These are phyloP conservation scores for Drosophila persimilis DNA, from an alignment of 1,140 invertebrate species.

Conservation along the genomic window DNA sequence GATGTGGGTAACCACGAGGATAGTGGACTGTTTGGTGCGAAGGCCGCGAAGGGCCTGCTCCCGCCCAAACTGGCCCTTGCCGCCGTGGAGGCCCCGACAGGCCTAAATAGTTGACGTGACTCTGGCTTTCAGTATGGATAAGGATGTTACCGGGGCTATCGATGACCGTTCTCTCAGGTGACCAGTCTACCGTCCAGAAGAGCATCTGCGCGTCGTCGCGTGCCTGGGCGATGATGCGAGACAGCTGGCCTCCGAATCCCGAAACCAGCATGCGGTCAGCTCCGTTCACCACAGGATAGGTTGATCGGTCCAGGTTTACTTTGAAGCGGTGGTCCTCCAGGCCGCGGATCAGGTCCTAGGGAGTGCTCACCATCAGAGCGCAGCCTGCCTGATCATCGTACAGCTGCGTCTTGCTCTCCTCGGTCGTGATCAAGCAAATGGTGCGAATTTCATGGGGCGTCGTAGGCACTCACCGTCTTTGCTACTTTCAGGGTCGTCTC, in stretches of 20 bases:
- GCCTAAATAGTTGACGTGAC: conserved; percentile 51
- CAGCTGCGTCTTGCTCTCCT: conserved; percentile 88
- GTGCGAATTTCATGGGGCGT: conserved; percentile 90
- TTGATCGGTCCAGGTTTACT: conserved; percentile 92
- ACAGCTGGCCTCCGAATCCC: conserved; percentile 93
- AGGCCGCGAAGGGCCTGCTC: conserved; percentile 94
- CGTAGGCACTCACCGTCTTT: conserved; percentile 94
- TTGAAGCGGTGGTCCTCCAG: conserved; percentile 89
- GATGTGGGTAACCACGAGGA: conserved; percentile 93
- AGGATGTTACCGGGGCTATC: conserved; percentile 11
- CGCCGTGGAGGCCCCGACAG: conserved; percentile 94
- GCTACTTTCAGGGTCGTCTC: conserved; percentile 97
- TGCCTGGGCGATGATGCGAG: conserved; percentile 90
- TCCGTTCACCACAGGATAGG: conserved; percentile 97
- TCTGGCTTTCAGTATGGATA: conserved; percentile 14
- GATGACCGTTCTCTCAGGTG: conserved; percentile 83
- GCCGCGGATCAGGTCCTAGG: conserved; percentile 97
- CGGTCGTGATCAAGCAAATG: conserved; percentile 96
- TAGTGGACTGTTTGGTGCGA: conserved; percentile 88
- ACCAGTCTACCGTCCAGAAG: conserved; percentile 99
- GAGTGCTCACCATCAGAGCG: conserved; percentile 95
- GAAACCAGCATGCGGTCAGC: conserved; percentile 99
- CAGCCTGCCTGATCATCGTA: conserved; percentile 90
- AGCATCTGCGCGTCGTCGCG: conserved; percentile 95
- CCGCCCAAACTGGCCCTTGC: conserved; percentile 95